Base-by-base conservation (phyloP, 2,888 invertebrate genomes). In the Rhamphomyia laevipes region DNA sequence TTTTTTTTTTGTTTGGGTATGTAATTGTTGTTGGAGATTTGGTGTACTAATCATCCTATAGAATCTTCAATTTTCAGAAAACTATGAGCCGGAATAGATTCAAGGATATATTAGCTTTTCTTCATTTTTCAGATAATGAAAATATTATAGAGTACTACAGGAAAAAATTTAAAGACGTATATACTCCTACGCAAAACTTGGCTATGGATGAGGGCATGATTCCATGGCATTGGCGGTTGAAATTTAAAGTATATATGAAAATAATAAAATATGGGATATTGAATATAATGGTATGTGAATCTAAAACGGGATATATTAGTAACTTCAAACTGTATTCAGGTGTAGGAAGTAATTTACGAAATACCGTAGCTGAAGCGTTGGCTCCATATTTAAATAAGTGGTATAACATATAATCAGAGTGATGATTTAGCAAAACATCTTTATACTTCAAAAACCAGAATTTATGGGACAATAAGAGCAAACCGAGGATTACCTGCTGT, bases 201-300 rank as follows among this genome's bases (percentile, higher is more conserved):
- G 13, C 33, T n/a, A 13, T 35, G n/a, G 33, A 35, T 35, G 33
- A 35, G n/a, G 33, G 33, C 6, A 35, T 35, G 33, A 35, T 35
- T 35, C 33, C 33, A 35, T 35, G 33, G 33, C 33, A 27, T 42
- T 23, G 42, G 7, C 23, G 42, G 3, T 13, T 42, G 17, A 42
- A 46, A 46, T 46, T 33, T 21, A 46, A 38, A 46, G 21, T 46
- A 38, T 35, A 46, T 35, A 46, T 46, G 46, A 46, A 46, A 46
- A 46, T 46, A 46, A 21, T 46, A 17, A 46, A 37, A 46, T 38
- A 46, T 46, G 37, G 18, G 37, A 46, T 46, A 37, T 46, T 46
- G 37, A 46, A 46, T 38, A 46, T 9, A 46, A 37, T 46, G 46
- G 16, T 46, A 37, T 46, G 46, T 18, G 46, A 46, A 35, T 46